Percentiles rank a stretch among this genome's conserved stretches.
Evolutionary conservation across 2,888 invertebrate species (phyloP).

Genomic region (Diplolepis rosae): DNA sequence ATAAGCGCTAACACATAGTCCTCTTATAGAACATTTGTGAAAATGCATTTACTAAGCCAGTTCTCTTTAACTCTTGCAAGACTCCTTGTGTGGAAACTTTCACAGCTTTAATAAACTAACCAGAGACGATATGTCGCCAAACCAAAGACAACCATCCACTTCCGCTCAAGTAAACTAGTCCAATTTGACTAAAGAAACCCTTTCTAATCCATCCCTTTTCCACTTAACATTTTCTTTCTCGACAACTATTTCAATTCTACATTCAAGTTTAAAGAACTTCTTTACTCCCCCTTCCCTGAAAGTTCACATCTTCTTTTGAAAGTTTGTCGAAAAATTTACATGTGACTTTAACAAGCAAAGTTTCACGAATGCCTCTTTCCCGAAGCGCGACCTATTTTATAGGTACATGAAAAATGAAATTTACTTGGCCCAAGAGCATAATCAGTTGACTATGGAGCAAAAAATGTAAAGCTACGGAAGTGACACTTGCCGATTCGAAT

Average conservation of each 20-base stretch:
- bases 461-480: too few species aligned
- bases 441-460: too few species aligned
- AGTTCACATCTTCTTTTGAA: background rate
- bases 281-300: background rate
- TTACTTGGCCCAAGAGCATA: too few species aligned
- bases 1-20: slow-evolving; percentile 31
- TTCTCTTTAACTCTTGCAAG: slow-evolving; percentile 40
- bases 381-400: slow-evolving; percentile 1
- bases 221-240: slow-evolving; percentile 19
- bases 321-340: slow-evolving; percentile 16
- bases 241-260: slow-evolving; percentile 6
- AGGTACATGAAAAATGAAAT: too few species aligned
- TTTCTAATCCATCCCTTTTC: background rate
- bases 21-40: background rate
- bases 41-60: background rate
- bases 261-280: slow-evolving; percentile 7
- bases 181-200: slow-evolving; percentile 2
- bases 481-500: too few species aligned
- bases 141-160: slow-evolving; percentile 9
- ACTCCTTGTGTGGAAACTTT: slow-evolving; percentile 27
- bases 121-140: too few species aligned
- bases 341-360: slow-evolving; percentile 26
- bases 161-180: slow-evolving; percentile 16
- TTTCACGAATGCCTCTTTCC: slow-evolving; percentile 3
- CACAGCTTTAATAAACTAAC: too few species aligned